Conservation (phyloP, 2,797 vertebrate species). For the Notamacropus eugenii region DNA sequence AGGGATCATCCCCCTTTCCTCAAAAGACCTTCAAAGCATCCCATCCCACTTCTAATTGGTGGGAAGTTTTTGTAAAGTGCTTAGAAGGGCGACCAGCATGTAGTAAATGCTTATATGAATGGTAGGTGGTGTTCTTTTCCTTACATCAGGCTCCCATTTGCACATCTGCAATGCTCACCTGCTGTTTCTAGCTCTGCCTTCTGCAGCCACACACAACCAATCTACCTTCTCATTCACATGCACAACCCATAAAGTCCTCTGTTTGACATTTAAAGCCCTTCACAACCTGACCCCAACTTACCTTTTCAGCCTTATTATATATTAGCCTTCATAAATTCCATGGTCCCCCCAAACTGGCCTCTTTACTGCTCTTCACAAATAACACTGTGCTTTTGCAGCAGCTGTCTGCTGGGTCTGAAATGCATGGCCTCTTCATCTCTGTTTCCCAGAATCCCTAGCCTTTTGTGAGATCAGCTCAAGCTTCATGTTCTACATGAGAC, state of each 20-base stretch:
- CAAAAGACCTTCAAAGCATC: no score
- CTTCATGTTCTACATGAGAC: not conserved
- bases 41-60: no score
- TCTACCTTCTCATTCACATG: not conserved
- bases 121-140: not conserved
- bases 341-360: not conserved
- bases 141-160: not conserved
- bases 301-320: not conserved
- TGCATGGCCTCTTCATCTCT: not conserved
- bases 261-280: not conserved
- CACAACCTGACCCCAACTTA: not conserved
- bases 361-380: not conserved
- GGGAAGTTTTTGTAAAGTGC: no score
- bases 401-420: not conserved
- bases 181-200: not conserved
- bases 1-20: no score
- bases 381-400: not conserved
- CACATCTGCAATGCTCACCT: not conserved
- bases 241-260: not conserved
- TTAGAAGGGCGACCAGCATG: not conserved
- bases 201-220: not conserved
- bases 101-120: not conserved
- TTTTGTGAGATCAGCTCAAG: not conserved
- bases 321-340: not conserved
- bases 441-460: not conserved